Evolutionary conservation across 2,888 invertebrate species (phyloP).

Genomic region (Pogonocherus hispidulus): DNA sequence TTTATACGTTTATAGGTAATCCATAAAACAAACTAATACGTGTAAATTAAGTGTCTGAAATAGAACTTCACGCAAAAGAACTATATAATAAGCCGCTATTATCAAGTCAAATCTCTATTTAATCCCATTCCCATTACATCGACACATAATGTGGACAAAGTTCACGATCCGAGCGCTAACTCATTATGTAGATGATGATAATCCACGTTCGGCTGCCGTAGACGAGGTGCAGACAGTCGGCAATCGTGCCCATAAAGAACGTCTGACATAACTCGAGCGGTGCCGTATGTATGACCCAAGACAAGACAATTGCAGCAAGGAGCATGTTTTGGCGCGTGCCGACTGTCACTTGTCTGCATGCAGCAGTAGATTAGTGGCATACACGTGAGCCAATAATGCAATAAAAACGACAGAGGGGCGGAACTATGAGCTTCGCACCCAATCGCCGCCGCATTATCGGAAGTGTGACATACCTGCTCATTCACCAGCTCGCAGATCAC

Average conservation of each 20-base stretch:
- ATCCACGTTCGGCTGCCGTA: constrained; percentile 20
- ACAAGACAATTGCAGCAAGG: constrained; percentile 36
- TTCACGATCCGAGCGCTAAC: constrained; percentile 5
- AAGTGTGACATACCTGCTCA: constrained; percentile 63
- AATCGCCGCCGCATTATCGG: constrained; percentile 63
- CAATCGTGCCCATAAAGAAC: constrained; percentile 16
- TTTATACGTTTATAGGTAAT: no score
- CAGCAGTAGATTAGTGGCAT: constrained; percentile 60
- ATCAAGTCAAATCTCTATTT: background rate
- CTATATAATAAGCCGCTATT: background rate
- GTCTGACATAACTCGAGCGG: constrained; percentile 10
- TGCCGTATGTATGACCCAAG: constrained; percentile 26
- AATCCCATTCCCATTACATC: background rate
- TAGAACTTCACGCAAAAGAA: no score
- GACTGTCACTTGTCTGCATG: constrained; percentile 63
- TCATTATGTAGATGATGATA: constrained; percentile 30
- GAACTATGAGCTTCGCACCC: constrained; percentile 60
- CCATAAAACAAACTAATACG: no score
- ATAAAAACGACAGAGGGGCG: constrained; percentile 64
- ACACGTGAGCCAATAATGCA: constrained; percentile 64
- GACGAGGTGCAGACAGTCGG: constrained; percentile 26
- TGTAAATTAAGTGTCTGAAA: no score
- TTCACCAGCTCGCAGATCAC: constrained; percentile 51
- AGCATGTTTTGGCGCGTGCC: constrained; percentile 60
- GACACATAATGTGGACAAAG: background rate